Evolutionary conservation across 2,113 vertebrate genomes (phyloP).

Genomic region (Bubo bubo): DNA sequence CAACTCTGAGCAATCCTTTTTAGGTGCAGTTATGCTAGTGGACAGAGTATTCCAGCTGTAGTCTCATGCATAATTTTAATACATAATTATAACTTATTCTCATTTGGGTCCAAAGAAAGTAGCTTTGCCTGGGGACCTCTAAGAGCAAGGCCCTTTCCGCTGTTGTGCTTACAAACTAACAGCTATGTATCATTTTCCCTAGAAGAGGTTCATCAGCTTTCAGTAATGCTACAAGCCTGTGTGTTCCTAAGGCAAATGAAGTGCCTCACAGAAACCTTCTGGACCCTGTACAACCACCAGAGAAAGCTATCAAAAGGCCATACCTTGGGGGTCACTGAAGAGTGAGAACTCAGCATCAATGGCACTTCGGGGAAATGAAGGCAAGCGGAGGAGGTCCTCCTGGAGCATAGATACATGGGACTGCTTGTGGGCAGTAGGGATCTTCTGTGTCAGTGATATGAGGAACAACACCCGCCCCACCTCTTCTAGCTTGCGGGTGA

Average conservation of each 20-base stretch:
- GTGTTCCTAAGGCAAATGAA: neutral
- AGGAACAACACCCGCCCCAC: constrained; percentile 95
- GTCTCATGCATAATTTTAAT: neutral
- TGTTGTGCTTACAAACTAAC: neutral
- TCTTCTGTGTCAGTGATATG: constrained; percentile 94
- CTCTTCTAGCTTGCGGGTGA: constrained; percentile 95
- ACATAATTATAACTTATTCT: neutral
- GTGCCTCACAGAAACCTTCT: neutral
- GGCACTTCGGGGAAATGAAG: constrained; percentile 94
- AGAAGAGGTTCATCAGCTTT: neutral
- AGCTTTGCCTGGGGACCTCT: neutral
- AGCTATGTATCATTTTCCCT: neutral
- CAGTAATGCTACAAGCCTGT: neutral
- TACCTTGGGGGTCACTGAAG: constrained; percentile 93
- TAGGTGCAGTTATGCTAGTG: neutral
- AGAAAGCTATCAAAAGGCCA: neutral
- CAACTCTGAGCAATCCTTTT: neutral
- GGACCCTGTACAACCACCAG: neutral
- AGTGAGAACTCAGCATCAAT: constrained; percentile 97
- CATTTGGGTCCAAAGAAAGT: neutral
- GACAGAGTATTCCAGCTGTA: neutral
- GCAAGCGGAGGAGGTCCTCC: constrained; percentile 94
- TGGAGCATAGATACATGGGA: constrained; percentile 97
- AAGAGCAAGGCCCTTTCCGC: neutral
- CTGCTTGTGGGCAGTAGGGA: constrained; percentile 93